Percentiles rank a stretch among this genome's conserved stretches.
phyloP scores from a whole-genome alignment of 2,888 invertebrate species.

The Hirtodrosophila confusa region DNA sequence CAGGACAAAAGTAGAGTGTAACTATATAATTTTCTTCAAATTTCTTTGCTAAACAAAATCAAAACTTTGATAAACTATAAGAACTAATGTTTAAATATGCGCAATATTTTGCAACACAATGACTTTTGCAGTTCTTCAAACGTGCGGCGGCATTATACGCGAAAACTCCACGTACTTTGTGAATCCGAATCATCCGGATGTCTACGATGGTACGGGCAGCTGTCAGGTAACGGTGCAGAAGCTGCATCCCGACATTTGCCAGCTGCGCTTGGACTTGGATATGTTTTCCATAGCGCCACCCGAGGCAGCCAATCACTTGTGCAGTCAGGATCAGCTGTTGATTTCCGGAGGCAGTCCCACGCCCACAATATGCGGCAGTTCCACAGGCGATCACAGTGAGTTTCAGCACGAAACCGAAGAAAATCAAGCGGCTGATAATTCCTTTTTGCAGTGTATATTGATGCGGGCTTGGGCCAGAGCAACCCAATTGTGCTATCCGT shows the following conservation, averaged over 20 bases:
- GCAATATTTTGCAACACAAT: too few species aligned
- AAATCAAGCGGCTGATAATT: not conserved
- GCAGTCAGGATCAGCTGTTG: conserved; percentile 93
- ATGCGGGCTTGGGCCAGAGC: conserved; percentile 88
- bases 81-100: too few species aligned
- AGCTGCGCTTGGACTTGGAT: conserved; percentile 92
- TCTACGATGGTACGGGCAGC: conserved; percentile 91
- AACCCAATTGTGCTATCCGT: conserved; percentile 92
- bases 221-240: conserved; percentile 93
- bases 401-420: not conserved
- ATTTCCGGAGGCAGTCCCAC: conserved; percentile 92
- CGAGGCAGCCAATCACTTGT: conserved; percentile 90
- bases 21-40: too few species aligned
- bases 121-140: conserved; percentile 87
- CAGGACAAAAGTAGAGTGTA: too few species aligned
- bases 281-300: conserved; percentile 91
- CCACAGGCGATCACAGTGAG: conserved; percentile 92
- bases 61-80: too few species aligned
- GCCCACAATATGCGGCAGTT: conserved; percentile 92
- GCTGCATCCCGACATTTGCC: conserved; percentile 91
- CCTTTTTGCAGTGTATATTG: conserved; percentile 90
- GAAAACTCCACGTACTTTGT: conserved; percentile 95
- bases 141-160: conserved; percentile 90
- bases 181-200: conserved; percentile 91
- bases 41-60: too few species aligned